phyloP scores from a whole-genome alignment of 2,113 vertebrate species.

The Panthera tigris region DNA sequence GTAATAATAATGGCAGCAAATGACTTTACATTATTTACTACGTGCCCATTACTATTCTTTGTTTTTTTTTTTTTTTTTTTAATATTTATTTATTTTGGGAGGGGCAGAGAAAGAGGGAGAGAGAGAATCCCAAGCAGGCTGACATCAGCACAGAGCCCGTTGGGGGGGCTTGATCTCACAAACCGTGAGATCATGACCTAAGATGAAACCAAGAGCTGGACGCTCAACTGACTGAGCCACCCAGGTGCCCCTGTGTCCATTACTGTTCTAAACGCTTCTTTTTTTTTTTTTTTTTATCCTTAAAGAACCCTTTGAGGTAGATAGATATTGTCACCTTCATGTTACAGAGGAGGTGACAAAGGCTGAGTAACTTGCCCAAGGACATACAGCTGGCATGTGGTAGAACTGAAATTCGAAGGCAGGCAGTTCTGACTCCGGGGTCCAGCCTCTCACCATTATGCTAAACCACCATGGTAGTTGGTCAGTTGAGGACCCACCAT shows the following conservation, averaged over 20 bases:
- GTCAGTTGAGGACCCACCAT: too few relatives aligned
- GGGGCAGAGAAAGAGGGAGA: too few relatives aligned
- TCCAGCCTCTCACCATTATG: background rate
- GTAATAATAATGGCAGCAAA: background rate
- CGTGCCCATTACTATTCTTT: background rate
- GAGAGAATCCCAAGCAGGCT: too few relatives aligned
- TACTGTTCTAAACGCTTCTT: background rate
- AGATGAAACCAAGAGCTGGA: too few relatives aligned
- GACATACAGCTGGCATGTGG: background rate
- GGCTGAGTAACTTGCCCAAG: background rate
- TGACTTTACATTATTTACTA: background rate
- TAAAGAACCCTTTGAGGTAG: accelerated
- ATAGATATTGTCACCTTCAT: background rate
- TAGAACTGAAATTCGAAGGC: background rate
- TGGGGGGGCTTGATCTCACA: too few relatives aligned
- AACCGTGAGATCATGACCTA: too few relatives aligned
- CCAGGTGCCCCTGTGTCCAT: background rate
- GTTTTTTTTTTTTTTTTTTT: background rate
- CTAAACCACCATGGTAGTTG: background rate
- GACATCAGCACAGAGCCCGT: too few relatives aligned
- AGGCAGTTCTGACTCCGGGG: background rate
- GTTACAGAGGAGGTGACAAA: background rate
- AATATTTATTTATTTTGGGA: too few relatives aligned
- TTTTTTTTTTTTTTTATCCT: background rate
- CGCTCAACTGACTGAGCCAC: too few relatives aligned